Evolutionary conservation across 2,888 invertebrate genomes (phyloP), one percentile per base, ranked within the genome.

Genomic region (Trissolcus japonicus): DNA sequence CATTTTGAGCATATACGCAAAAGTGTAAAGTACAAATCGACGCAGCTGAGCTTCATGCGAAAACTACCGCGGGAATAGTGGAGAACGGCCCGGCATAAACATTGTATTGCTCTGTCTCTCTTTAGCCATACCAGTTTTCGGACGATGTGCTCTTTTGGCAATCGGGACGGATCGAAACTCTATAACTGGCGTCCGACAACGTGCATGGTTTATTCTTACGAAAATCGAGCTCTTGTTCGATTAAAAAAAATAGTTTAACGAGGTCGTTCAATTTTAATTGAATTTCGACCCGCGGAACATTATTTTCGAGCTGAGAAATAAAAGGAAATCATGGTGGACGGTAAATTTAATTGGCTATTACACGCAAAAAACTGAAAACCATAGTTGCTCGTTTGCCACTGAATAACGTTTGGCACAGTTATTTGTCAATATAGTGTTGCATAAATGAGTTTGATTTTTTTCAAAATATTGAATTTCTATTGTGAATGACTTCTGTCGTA

Each of bases 1-100:
- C 80, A 79, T 76, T 79, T 77, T 69, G 79, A 81, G 78, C 60
- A 79, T 65, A 55, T 71, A 80, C 65, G 78, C 69, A 72, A 73
- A 63, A 77, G 78, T 72, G 74, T 75, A 79, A 80, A 79, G 76
- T 68, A 63, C 74, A 77, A 79, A 80, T 79, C 66, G 76, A 69
- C 35, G 7, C 35, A 79, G 61, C 74, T 50, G 69, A 78, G 78
- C 69, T 73, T 72, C 72, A 79, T 68, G 69, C 65, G 57, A 72
- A 75, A 63, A 66, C 67, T 67, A 71, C 59, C 71, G 60, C 51
- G 60, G 74, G 74, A 78, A 74, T 78, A 60, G 71, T 66, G 71
- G 66, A 78, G 74, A 66, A 65, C 66, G 72, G 67, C 68, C 77
- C 56, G 43, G 68, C 51, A 73, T 78, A 65, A 73, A 68, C n/a